A percentile compares a stretch with the other conserved stretches of the same genome.
Conservation (phyloP, 2,888 invertebrate genomes). For the Cephus nigrinus region DNA sequence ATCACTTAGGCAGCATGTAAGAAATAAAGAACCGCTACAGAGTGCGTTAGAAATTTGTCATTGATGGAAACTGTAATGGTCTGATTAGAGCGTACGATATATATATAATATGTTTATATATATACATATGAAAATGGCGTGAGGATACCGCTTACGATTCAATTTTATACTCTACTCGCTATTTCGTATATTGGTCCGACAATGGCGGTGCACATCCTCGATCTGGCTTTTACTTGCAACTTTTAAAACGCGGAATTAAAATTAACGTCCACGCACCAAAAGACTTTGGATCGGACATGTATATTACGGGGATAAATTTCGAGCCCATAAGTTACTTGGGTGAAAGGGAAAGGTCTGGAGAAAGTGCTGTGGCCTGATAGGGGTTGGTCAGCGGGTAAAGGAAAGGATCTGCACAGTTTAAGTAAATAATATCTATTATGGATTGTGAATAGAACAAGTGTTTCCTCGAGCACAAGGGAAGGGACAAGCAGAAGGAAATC, state of each 20-base stretch:
- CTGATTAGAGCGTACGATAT: not conserved
- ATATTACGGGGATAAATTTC: not conserved
- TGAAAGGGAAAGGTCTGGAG: not conserved
- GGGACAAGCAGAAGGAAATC: not conserved
- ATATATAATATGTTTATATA: not conserved
- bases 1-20: not conserved
- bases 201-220: not conserved
- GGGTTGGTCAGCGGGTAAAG: not conserved
- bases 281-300: not conserved
- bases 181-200: not conserved
- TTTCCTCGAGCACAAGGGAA: not conserved
- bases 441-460: not conserved
- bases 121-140: not conserved
- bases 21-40: not conserved
- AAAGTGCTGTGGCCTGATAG: not conserved
- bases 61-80: not conserved
- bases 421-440: not conserved
- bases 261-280: not conserved
- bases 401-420: not conserved
- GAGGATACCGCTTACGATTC: not conserved
- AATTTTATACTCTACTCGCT: not conserved
- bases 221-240: not conserved
- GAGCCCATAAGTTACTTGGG: not conserved
- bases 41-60: too few species aligned
- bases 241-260: not conserved